Base-by-base conservation (phyloP, 2,113 vertebrate species). In the Tragelaphus imberbis region DNA sequence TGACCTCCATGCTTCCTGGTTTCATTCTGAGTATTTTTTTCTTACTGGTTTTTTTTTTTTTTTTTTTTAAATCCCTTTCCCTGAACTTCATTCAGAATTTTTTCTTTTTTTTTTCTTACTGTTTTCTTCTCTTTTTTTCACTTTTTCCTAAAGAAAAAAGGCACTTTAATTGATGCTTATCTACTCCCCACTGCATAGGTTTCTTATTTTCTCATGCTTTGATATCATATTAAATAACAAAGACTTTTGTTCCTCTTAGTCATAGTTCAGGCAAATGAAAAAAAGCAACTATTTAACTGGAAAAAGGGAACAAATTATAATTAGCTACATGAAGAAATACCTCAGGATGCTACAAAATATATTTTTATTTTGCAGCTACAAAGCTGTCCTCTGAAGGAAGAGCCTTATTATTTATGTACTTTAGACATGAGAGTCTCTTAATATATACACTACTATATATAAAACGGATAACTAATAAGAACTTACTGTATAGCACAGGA, bases 191-290 rank as follows among this genome's bases (percentile, higher is more conserved):
- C 27, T 93, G 19, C 36, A n/a, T 0, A 44, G 33, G 36, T 65
- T 56, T 90, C 23, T 90, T 93, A 95, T 63, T 90, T 97, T 47
- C 61, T 93, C 79, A 92, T 4, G 21, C 33, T 92, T 91, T 84
- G 40, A 91, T 88, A 85, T 7, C 87, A 15, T 36, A 81, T 71
- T 84, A 75, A 91, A 91, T 90, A 93, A 58, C 27, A 59, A 84
- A 89, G 87, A 19, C 33, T 28, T 40, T 40, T 12, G 11, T 71
- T 71, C n/a, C 21, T 47, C 27, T 94, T 86, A 84, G 53, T 61
- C 23, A 3, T 94, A 81, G 19, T 51, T 92, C 55, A 96, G 15
- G 25, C 49, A 91, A 94, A 91, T 23, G 27, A 75, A 75, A 61
- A 97, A 93, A 87, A 75, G 33, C 19, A 88, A 77, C 85, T 28